Base-by-base conservation (phyloP, 1,140 invertebrate genomes). In the Ips nitidus region DNA sequence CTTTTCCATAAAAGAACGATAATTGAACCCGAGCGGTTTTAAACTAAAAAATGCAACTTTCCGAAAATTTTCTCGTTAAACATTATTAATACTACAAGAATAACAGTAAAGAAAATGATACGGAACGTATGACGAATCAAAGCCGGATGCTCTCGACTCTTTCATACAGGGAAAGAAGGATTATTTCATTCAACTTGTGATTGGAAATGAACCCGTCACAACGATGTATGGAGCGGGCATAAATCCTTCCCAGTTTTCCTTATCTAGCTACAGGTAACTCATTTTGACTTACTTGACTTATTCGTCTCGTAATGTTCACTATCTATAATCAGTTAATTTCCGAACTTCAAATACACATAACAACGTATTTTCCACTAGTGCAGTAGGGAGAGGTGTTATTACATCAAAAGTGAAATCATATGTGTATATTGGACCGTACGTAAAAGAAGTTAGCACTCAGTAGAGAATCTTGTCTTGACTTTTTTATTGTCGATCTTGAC, bases 1-100 rank as follows among this genome's bases (percentile, higher is more conserved):
- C 55, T 66, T 66, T 66, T 57, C 64, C 41, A 66, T 66, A 66
- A 66, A 66, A 42, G 22, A 55, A 55, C 55, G 52, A 55, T 66
- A 66, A 66, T 66, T 66, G 64, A 55, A 66, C n/a, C 7, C 41
- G 43, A 56, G 47, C 4, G 42, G 41, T 22, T 38, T 42, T 57
- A 57, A 57, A 47, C 53, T 47, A 47, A 52, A 66, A 66, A 65
- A 39, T 56, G 55, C 47, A 42, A 66, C 64, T 45, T 57, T 58
- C 55, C 57, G 8, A 3, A 8, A 22, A 50, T 50, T 50, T 50
- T 8, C 22, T 8, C 45, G 45, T 50, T 50, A 50, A 50, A 22
- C 45, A 6, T 50, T 50, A 50, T 50, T 50, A 50, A 50, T 22
- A 22, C 22, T 22, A 22, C 22, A 22, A 22, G 22, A 22, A 22